Evolutionary conservation across 2,797 vertebrate genomes (phyloP), one percentile per base, ranked within the genome.

Genomic region (Periparus ater): DNA sequence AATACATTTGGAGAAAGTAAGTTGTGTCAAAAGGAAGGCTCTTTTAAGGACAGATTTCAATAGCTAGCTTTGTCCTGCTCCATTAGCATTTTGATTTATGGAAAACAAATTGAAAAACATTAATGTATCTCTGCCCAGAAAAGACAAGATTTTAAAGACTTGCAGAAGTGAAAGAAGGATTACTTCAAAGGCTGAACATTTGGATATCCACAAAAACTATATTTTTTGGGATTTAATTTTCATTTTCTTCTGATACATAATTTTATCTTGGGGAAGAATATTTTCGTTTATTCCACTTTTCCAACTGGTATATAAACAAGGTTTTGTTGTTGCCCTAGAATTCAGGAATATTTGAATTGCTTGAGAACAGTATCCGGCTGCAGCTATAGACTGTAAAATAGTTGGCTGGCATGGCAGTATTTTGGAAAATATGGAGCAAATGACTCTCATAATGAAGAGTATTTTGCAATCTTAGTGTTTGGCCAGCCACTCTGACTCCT

Each of bases 381-480:
- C n/a, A 80, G 44, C 61, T 66, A 60, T 51, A 88, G 36, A 6
- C 55, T 76, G 58, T 68, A 42, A 85, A 89, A 62, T 34, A 45
- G 11, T 75, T 95, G 73, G n/a, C 55, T 81, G 60, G 66, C 21
- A n/a, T 13, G 11, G 18, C 50, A 88, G 20, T 61, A 48, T 77
- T 89, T 91, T 81, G 76, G 62, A 73, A 94, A 91, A 63, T 30
- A n/a, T 32, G 20, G 38, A 90, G 48, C 32, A 79, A 94, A 78
- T 58, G 0, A 36, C 36, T 65, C 36, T 76, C 14, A 11, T 72
- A 81, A 78, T 45, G 26, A 71, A 88, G 48, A 92, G 34, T 4
- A 6, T 86, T 96, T 84, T 78, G 62, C 60, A 81, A 58, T 55
- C 23, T 55, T 72, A 25, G 32, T 61, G 25, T 72, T 95, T 66